These are phyloP conservation scores for Pristionchus arcanus DNA, from an alignment of 2,888 invertebrate genomes.

Conservation along the genomic window DNA sequence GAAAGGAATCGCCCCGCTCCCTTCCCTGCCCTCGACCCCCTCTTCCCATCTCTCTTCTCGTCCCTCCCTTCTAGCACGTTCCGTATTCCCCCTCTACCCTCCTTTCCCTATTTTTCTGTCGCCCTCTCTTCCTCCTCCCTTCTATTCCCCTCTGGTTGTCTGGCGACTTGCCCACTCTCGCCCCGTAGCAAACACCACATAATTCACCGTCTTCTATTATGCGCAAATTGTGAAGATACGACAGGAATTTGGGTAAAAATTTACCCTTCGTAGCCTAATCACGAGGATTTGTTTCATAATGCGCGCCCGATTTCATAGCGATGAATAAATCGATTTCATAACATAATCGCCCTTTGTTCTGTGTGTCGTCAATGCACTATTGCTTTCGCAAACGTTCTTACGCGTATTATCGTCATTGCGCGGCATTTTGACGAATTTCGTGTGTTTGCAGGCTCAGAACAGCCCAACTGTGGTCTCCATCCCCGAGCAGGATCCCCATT, in stretches of 20 bases:
- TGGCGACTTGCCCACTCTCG: neutral
- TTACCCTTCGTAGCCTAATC: neutral
- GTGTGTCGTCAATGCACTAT: neutral
- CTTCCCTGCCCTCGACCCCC: neutral
- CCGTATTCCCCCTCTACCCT: neutral
- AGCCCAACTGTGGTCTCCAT: neutral
- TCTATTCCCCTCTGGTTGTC: neutral
- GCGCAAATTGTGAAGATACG: neutral
- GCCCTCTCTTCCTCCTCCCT: neutral
- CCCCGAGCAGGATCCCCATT: conserved; percentile 1
- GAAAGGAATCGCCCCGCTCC: neutral
- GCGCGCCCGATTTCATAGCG: neutral
- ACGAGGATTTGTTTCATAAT: neutral
- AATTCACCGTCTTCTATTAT: neutral
- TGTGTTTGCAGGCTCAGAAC: neutral
- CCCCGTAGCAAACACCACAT: neutral
- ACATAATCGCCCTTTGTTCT: neutral
- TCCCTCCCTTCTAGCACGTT: neutral
- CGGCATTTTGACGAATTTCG: neutral
- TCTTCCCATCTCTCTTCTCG: neutral
- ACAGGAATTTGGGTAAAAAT: neutral
- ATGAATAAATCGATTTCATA: conserved; percentile 33
- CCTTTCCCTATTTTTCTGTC: conserved; percentile 1
- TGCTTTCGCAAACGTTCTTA: conserved; percentile 3
- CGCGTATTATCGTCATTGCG: neutral